Percentiles rank a stretch among this genome's conserved stretches.
These are phyloP conservation scores for Mesitornis unicolor DNA, from an alignment of 2,113 vertebrate genomes.

Conservation along the genomic window DNA sequence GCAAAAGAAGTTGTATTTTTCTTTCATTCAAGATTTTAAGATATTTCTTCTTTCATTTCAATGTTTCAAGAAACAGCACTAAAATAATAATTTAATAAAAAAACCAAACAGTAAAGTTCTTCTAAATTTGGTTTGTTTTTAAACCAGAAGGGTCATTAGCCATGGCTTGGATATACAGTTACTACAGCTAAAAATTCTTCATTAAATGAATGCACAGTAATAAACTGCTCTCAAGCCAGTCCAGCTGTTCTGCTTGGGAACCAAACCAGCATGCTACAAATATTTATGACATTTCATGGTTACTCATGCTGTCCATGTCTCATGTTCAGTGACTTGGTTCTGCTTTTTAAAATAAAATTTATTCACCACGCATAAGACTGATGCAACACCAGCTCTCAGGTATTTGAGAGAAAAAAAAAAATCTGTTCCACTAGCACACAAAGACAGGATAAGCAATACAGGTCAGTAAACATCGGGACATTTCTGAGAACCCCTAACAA, in stretches of 20 bases:
- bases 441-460: not conserved
- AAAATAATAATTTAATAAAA: not conserved
- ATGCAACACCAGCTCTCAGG: not conserved
- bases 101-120: not conserved
- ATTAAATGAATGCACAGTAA: not conserved
- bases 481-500: not conserved
- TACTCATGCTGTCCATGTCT: not conserved
- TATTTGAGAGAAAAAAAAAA: not conserved
- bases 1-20: not conserved
- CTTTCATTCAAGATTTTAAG: not conserved
- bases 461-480: not conserved
- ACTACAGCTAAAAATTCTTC: not conserved
- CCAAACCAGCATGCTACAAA: not conserved
- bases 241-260: conserved; percentile 19
- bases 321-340: not conserved
- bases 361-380: not conserved
- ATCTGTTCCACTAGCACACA: not conserved
- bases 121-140: not conserved
- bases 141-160: not conserved
- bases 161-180: not conserved
- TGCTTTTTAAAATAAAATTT: not conserved
- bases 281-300: conserved; percentile 4
- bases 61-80: not conserved
- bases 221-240: not conserved
- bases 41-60: not conserved